Evolutionary conservation across 2,888 invertebrate species (phyloP).

Genomic region (Eumerus sabulonum): DNA sequence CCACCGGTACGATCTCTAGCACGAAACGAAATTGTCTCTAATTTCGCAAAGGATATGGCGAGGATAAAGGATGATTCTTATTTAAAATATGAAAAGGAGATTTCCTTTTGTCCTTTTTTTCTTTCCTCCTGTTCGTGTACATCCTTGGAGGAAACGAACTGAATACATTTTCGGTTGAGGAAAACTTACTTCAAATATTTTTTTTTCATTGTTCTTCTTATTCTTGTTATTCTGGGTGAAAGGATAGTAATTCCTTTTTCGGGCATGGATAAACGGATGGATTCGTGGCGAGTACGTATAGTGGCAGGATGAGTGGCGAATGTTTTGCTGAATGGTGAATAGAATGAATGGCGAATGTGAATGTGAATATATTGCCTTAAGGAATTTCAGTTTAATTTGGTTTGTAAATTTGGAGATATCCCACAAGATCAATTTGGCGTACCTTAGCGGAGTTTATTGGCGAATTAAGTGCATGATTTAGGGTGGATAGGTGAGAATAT

Average conservation of each 20-base stretch:
- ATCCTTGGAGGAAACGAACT: constrained; percentile 12
- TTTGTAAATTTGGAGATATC: constrained; percentile 21
- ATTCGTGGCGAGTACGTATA: constrained; percentile 4
- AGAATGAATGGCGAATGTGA: constrained; percentile 6
- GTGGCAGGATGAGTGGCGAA: no score
- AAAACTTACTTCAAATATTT: constrained; percentile 1
- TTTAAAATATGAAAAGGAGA: constrained; percentile 34
- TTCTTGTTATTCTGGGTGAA: not conserved
- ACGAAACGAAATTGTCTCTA: constrained; percentile 27
- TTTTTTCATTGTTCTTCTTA: no score
- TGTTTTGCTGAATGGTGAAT: constrained; percentile 6
- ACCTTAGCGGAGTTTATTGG: not conserved
- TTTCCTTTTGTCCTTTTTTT: constrained; percentile 7
- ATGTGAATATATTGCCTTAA: constrained; percentile 14
- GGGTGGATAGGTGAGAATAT: constrained; percentile 15
- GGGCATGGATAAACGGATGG: constrained; percentile 16
- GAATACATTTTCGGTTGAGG: constrained; percentile 17
- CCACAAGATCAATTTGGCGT: not conserved
- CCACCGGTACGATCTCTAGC: not conserved
- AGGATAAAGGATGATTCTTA: constrained; percentile 26
- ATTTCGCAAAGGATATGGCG: constrained; percentile 31
- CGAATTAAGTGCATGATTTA: constrained; percentile 3
- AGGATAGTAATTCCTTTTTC: constrained; percentile 18
- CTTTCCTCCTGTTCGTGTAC: no score
- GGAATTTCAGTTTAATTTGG: constrained; percentile 27